Evolutionary conservation across 2,797 vertebrate species (phyloP).

Genomic region (Pseudochirops corinnae): DNA sequence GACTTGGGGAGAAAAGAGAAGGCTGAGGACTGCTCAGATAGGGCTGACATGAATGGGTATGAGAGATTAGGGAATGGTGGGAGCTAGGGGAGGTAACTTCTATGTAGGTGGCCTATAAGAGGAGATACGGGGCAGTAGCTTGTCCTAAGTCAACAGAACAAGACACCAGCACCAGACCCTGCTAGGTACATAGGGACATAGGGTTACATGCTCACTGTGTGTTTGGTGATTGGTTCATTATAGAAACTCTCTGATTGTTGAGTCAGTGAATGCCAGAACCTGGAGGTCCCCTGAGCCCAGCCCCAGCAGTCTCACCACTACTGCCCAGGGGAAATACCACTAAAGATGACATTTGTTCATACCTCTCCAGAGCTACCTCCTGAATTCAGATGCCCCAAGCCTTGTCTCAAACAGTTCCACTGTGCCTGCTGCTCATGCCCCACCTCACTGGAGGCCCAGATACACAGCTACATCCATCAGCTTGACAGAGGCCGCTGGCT

Average conservation of each 20-base stretch:
- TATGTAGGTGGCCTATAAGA: background rate
- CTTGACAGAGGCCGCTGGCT: background rate
- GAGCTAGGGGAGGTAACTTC: background rate
- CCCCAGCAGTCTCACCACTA: background rate
- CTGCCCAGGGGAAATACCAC: background rate
- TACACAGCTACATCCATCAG: rapidly evolving
- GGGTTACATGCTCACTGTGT: background rate
- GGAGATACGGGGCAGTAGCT: background rate
- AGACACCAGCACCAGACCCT: background rate
- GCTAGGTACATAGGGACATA: background rate
- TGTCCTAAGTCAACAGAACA: background rate
- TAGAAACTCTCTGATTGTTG: background rate
- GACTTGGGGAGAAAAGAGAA: background rate
- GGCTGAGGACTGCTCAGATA: background rate
- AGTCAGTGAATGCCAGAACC: background rate
- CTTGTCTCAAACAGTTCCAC: background rate
- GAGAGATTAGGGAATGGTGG: background rate
- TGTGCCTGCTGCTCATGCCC: background rate
- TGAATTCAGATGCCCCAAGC: slow-evolving; percentile 10
- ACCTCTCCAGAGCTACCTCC: too few species aligned
- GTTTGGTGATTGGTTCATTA: background rate
- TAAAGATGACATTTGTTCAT: background rate
- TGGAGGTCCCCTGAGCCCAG: slow-evolving; percentile 2
- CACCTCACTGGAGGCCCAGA: background rate
- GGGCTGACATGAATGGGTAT: background rate